Conservation (phyloP, 1,140 invertebrate genomes). For the Galleria mellonella region DNA sequence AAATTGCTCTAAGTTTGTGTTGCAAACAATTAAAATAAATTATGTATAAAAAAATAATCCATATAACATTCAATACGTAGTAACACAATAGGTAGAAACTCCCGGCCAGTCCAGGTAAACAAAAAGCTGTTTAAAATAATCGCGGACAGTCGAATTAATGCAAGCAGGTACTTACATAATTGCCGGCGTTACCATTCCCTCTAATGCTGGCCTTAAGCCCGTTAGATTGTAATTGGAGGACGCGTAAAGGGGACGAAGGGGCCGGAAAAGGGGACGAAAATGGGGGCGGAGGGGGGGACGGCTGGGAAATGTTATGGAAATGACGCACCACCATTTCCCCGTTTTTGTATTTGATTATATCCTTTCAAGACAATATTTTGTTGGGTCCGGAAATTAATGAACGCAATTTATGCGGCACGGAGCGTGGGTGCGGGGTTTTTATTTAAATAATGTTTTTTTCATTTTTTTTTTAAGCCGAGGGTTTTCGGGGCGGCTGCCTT, state of each 20-base stretch:
- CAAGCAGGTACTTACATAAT: conserved; percentile 50
- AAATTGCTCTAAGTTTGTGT: too few relatives aligned
- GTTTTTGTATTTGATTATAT: conserved; percentile 74
- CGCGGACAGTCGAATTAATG: conserved; percentile 7
- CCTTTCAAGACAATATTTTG: conserved; percentile 74
- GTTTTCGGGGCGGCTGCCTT: conserved; percentile 42
- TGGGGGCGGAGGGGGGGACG: conserved; percentile 18
- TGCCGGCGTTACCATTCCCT: conserved; percentile 54
- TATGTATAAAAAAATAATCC: too few relatives aligned
- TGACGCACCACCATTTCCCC: conserved; percentile 71
- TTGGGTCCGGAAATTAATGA: conserved; percentile 69
- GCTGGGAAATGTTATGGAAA: conserved; percentile 67
- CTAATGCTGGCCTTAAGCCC: conserved; percentile 66
- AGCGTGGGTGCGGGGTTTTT: conserved; percentile 56
- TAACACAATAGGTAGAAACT: too few relatives aligned
- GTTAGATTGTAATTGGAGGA: conserved; percentile 66
- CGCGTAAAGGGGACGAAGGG: conserved; percentile 57
- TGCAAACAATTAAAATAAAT: too few relatives aligned
- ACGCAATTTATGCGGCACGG: conserved; percentile 71
- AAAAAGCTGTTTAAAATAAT: conserved; percentile 9
- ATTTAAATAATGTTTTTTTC: conserved; percentile 69
- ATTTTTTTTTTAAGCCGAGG: conserved; percentile 40
- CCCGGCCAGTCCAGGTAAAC: too few relatives aligned
- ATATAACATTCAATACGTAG: too few relatives aligned
- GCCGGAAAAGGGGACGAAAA: conserved; percentile 58